phyloP scores from a whole-genome alignment of 2,113 vertebrate species.

The Spea bombifrons region DNA sequence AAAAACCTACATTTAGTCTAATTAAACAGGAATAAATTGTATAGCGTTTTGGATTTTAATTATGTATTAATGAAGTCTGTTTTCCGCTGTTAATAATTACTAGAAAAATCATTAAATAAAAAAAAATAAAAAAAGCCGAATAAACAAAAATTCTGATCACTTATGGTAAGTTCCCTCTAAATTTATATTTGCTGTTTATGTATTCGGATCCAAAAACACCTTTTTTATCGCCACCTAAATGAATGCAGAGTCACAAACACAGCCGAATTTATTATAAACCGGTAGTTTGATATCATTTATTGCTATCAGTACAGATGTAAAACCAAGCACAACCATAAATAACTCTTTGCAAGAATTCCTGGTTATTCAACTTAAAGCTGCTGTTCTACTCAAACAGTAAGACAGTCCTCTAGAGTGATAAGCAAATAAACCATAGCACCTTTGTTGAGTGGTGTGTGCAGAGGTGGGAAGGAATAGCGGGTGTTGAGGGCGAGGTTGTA shows the following conservation, averaged over 20 bases:
- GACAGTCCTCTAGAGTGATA: too few species aligned
- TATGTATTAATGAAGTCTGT: neutral
- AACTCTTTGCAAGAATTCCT: neutral
- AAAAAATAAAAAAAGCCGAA: neutral
- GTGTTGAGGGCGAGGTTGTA: too few species aligned
- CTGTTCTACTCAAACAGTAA: too few species aligned
- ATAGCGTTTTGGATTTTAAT: neutral
- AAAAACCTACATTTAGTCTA: slow-evolving; percentile 24
- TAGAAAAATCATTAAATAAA: slow-evolving; percentile 18
- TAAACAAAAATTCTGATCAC: neutral
- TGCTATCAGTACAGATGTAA: neutral
- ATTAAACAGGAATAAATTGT: slow-evolving; percentile 3
- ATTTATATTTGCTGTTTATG: slow-evolving; percentile 13
- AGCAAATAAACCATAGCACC: too few species aligned
- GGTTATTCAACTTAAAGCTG: neutral
- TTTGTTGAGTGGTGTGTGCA: too few species aligned
- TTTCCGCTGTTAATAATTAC: slow-evolving; percentile 32
- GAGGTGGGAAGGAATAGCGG: too few species aligned
- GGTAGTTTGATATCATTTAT: slow-evolving; percentile 2
- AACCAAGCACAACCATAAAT: slow-evolving; percentile 3
- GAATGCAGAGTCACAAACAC: neutral
- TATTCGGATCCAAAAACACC: neutral
- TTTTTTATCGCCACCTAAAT: neutral
- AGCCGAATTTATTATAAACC: neutral
- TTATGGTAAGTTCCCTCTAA: too few species aligned